phyloP scores from a whole-genome alignment of 2,888 invertebrate genomes.

The Perithous albicinctus region DNA sequence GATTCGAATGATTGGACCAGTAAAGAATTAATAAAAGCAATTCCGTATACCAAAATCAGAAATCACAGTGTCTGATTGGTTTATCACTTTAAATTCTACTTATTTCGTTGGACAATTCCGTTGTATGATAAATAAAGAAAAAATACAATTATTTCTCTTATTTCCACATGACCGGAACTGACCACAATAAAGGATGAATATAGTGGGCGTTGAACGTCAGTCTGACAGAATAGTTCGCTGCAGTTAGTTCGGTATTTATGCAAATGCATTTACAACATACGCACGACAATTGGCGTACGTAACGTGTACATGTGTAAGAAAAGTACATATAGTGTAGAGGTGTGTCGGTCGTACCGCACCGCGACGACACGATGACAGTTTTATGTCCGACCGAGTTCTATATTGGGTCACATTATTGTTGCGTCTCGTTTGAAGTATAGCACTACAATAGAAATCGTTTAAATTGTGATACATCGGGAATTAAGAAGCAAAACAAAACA shows the following conservation, averaged over 20 bases:
- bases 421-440: conserved; percentile 15
- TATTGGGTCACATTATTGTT: conserved; percentile 56
- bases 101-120: background rate
- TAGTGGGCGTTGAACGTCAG: conserved; percentile 25
- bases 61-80: background rate
- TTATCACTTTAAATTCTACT: background rate
- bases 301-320: conserved; percentile 19
- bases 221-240: conserved; percentile 17
- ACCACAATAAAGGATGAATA: background rate
- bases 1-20: background rate
- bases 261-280: conserved; percentile 17
- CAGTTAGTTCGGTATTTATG: conserved; percentile 33
- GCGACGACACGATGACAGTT: conserved; percentile 56
- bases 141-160: background rate
- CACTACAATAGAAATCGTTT: conserved; percentile 39
- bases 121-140: background rate
- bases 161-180: background rate
- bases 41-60: background rate
- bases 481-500: conserved; percentile 48
- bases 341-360: conserved; percentile 16
- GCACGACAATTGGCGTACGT: conserved; percentile 46
- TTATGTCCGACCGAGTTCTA: conserved; percentile 29
- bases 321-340: background rate
- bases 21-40: background rate
- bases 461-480: conserved; percentile 4